Base-by-base conservation (phyloP, 2,888 invertebrate genomes). In the Harpalus rufipes region DNA sequence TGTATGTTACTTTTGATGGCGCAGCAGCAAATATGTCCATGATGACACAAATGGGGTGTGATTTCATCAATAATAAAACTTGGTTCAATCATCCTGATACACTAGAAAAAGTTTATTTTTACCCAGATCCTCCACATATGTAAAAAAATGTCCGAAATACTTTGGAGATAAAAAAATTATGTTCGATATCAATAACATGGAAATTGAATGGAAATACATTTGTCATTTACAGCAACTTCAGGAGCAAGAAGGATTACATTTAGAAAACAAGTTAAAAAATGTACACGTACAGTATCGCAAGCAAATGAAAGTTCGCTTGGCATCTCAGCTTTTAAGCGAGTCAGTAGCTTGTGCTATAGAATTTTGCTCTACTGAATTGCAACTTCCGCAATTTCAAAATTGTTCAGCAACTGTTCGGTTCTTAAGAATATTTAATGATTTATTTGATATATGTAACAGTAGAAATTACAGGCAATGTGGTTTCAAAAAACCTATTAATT, bases 371-470 rank as follows among this genome's bases (percentile, higher is more conserved):
- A 81, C 86, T 21, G 72, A 82, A 18, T 65, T 88, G 18, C 76
- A 87, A 79, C 76, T 87, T 7, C 74, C 85, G 12, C 18, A 87
- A 65, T 88, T 88, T 86, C 18, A 85, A 85, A 51, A 85, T 12
- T 86, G 86, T 68, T 74, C 51, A 44, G 82, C 86, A 7, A 88
- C 88, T 14, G 74, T 86, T 21, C 41, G 85, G 56, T 88, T 88
- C 82, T 83, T 87, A 8, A 76, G 76, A 74, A 84, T 85, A n/a
- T 63, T 87, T 14, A 87, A 88, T 85, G 79, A 86, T 79, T 18
- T 86, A 0, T 88, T 88, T 84, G 87, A 88, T 85, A 84, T 88
- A 25, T 85, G 87, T 6, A 88, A 88, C 85, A 86, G 86, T 14
- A 87, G 86, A 82, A 86, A 86, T 81, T 59, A 86, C 21, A 63